A percentile compares a stretch with the other conserved stretches of the same genome.
phyloP scores from a whole-genome alignment of 2,113 vertebrate species.

The Bucco capensis region DNA sequence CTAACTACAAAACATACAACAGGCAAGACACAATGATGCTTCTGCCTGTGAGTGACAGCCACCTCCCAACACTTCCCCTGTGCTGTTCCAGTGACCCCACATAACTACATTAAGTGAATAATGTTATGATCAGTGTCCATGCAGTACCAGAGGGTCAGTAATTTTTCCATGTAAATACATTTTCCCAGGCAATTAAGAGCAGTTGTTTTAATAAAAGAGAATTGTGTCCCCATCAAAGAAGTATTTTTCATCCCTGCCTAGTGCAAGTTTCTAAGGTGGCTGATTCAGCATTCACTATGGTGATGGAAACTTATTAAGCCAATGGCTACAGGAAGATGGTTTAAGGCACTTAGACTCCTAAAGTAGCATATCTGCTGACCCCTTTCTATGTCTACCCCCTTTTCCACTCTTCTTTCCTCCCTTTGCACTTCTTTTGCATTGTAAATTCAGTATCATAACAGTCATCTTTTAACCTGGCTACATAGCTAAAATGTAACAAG shows the following conservation, averaged over 20 bases:
- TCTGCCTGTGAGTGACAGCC: neutral
- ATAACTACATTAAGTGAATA: neutral
- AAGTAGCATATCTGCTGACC: neutral
- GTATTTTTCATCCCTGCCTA: neutral
- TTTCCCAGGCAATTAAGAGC: neutral
- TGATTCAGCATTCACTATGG: neutral
- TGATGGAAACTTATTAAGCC: neutral
- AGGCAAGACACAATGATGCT: neutral
- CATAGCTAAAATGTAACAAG: neutral
- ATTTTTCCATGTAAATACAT: neutral
- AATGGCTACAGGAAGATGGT: neutral
- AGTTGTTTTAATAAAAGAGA: neutral
- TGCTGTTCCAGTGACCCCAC: neutral
- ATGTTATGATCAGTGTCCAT: neutral
- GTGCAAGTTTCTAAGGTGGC: neutral
- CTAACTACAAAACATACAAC: neutral
- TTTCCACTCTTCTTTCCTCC: neutral
- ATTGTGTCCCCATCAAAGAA: rapidly evolving
- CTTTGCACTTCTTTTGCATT: neutral
- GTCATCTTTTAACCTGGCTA: neutral
- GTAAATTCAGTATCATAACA: neutral
- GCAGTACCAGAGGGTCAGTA: neutral
- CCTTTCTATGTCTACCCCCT: neutral
- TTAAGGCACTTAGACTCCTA: neutral
- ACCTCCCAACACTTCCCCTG: neutral